Percentiles rank a stretch among this genome's conserved stretches.
Conservation (phyloP, 2,888 invertebrate genomes). For the Papilio protenor region DNA sequence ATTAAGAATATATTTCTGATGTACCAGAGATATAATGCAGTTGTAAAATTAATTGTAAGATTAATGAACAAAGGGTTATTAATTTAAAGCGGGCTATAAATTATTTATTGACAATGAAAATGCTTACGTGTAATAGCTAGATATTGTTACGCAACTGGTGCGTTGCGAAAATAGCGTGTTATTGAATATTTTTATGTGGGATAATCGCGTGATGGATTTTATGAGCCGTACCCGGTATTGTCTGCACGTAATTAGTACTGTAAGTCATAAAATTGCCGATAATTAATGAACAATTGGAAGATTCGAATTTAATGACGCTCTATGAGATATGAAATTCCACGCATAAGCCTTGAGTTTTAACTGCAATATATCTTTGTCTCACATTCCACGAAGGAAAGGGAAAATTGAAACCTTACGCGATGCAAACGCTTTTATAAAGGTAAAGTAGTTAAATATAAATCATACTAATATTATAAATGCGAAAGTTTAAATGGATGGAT, state of each 20-base stretch:
- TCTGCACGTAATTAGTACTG: background rate
- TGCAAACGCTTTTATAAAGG: no score
- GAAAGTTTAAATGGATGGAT: no score
- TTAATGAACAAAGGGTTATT: slow-evolving; percentile 54
- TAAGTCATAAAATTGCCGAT: background rate
- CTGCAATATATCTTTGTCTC: no score
- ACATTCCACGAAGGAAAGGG: no score
- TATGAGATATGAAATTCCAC: no score
- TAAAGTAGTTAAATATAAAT: no score
- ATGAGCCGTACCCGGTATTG: slow-evolving; percentile 8
- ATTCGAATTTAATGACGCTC: background rate
- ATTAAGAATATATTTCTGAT: slow-evolving; percentile 38
- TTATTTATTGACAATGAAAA: slow-evolving; percentile 47
- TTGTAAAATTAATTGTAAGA: slow-evolving; percentile 50
- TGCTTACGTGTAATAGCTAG: slow-evolving; percentile 21
- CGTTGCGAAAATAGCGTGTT: slow-evolving; percentile 13
- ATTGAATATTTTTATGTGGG: slow-evolving; percentile 25
- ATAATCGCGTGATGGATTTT: background rate
- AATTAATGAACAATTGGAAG: background rate
- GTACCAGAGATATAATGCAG: slow-evolving; percentile 37
- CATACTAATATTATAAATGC: no score
- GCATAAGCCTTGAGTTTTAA: no score
- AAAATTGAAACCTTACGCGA: no score
- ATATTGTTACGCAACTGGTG: slow-evolving; percentile 15
- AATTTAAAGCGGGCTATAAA: slow-evolving; percentile 49